These are phyloP conservation scores for Cenopis cana DNA, from an alignment of 2,888 invertebrate species.

Conservation along the genomic window DNA sequence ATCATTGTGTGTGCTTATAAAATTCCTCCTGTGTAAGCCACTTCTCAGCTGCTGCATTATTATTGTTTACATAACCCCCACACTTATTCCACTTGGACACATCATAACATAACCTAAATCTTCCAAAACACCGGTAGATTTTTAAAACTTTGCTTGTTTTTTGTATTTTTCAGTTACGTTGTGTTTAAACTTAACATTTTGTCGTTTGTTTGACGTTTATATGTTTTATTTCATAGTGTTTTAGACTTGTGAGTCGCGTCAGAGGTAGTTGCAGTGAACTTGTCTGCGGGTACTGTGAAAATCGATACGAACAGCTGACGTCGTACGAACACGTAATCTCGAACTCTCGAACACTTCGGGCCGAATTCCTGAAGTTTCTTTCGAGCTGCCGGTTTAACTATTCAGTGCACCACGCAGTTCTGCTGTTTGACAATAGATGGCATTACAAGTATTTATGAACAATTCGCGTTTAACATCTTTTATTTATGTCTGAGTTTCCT, in stretches of 20 bases:
- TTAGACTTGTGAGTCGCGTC: constrained; percentile 56
- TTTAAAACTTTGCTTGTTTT: not conserved
- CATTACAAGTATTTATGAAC: not conserved
- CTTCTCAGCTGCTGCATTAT: constrained; percentile 63
- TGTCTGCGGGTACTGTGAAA: constrained; percentile 64
- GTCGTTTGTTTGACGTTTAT: not conserved
- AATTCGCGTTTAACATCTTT: not conserved
- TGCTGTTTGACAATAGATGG: constrained; percentile 1
- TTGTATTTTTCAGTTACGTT: not conserved
- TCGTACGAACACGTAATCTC: constrained; percentile 42
- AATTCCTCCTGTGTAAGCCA: constrained; percentile 70
- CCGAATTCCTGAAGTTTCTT: not conserved
- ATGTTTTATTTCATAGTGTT: constrained; percentile 50
- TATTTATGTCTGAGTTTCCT: not conserved
- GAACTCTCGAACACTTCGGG: constrained; percentile 25
- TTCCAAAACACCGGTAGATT: constrained; percentile 10
- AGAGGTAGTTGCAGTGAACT: constrained; percentile 67
- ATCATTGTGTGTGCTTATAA: constrained; percentile 68
- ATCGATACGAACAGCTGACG: constrained; percentile 80
- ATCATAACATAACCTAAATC: constrained; percentile 63
- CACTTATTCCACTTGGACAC: constrained; percentile 47
- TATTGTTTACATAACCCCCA: constrained; percentile 48
- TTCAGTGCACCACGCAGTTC: not conserved
- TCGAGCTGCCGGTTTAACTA: not conserved
- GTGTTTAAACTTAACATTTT: constrained; percentile 4